phyloP scores from a whole-genome alignment of 2,113 vertebrate genomes.

The Emydocephalus ijimae region DNA sequence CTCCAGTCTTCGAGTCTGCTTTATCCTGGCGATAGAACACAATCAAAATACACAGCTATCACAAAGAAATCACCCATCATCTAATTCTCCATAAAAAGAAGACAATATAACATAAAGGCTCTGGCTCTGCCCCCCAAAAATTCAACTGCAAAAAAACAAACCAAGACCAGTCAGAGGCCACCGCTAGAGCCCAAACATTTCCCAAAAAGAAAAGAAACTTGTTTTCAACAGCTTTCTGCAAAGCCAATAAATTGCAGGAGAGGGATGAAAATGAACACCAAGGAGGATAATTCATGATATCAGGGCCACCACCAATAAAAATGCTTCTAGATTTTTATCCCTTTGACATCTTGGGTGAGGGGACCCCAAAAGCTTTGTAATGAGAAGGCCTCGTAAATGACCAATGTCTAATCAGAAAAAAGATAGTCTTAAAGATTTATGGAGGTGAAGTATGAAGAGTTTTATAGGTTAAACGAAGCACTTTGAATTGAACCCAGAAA shows the following conservation, averaged over 20 bases:
- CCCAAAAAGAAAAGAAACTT: neutral
- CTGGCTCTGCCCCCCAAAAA: neutral
- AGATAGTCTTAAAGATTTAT: neutral
- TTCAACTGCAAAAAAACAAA: neutral
- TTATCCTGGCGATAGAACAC: too few relatives aligned
- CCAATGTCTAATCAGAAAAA: neutral
- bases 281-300: neutral
- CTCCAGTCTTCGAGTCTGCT: too few relatives aligned
- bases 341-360: neutral
- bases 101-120: neutral
- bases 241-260: neutral
- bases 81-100: neutral
- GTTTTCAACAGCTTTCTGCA: neutral
- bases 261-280: neutral
- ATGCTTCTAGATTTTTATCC: neutral
- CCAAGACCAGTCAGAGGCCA: neutral
- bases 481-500: neutral
- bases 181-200: neutral
- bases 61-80: neutral
- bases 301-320: neutral
- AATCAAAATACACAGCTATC: neutral
- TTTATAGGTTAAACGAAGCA: neutral
- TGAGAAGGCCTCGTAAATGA: neutral
- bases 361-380: neutral
- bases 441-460: neutral